Evolutionary conservation across 1,140 invertebrate species (phyloP), one percentile per base, ranked within the genome.

Genomic region (Trissolcus basalis): DNA sequence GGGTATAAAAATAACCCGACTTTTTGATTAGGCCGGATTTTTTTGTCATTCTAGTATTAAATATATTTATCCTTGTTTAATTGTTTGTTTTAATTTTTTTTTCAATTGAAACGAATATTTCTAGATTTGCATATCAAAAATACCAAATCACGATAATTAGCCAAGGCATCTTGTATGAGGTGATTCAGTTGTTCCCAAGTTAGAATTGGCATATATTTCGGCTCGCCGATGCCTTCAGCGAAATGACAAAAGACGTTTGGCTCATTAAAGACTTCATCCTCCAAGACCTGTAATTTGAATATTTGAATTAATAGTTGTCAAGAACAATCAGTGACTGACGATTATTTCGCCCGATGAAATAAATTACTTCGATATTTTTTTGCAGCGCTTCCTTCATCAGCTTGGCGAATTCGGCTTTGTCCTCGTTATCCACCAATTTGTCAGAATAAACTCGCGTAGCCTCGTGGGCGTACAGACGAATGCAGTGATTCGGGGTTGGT

Each of bases 241-340:
- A 97, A 98, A 85, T 98, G 96, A 81, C 94, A 97, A 82, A 92
- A 97, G 47, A 98, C 93, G 5, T 95, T 87, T 0, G 96, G 96
- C 60, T 92, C 91, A 12, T 90, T 88, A 82, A 92, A 91, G 5
- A 94, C 86, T 11, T 89, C 83, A 78, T 96, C 94, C 16, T 92
- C 90, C 0, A 94, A 75, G 41, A 92, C 92, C 91, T 92, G 69
- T 6, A 50, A 39, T 51, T 47, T 35, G 11, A 44, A 12, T 2
- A 39, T 51, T 47, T 35, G 11, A 44, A 12, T 2, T 33, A 39
- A 39, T 35, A 19, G 11, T 53, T 44, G 4, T 45, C n/a, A 19
- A 27, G 10, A 41, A n/a, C 41, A 8, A 27, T 27, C 19, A 27
- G 6, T 27, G 19, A 39, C 9, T 11, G 3, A 4, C 9, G 3